phyloP scores from a whole-genome alignment of 2,113 vertebrate genomes.

The Corythaeola cristata region DNA sequence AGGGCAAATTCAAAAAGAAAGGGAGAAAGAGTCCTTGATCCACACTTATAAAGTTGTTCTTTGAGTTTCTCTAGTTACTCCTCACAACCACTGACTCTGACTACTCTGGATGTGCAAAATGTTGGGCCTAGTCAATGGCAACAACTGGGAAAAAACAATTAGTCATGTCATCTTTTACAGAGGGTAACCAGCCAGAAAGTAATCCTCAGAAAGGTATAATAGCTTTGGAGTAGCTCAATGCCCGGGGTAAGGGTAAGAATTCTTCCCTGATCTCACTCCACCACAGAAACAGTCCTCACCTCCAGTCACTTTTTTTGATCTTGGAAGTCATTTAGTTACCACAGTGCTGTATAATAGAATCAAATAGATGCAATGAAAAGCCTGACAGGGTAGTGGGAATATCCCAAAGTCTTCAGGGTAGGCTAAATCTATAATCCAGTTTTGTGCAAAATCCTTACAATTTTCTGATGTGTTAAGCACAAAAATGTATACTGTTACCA shows the following conservation, averaged over 20 bases:
- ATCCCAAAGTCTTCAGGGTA: not conserved
- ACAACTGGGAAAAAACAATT: not conserved
- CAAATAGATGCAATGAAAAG: not conserved
- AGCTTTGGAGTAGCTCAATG: not conserved
- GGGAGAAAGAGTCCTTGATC: not conserved
- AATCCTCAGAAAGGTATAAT: not conserved
- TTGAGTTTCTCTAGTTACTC: not conserved
- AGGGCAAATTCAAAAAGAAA: not conserved
- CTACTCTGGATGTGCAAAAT: not conserved
- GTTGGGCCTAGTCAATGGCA: not conserved
- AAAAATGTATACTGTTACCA: not conserved
- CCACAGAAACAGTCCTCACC: not conserved
- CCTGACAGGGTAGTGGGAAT: not conserved
- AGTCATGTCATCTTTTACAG: not conserved
- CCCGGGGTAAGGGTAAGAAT: not conserved
- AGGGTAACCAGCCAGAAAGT: not conserved
- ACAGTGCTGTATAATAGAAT: not conserved
- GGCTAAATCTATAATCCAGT: not conserved
- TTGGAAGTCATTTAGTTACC: not conserved
- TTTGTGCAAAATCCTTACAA: not conserved
- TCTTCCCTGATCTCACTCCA: not conserved
- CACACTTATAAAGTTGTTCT: not conserved
- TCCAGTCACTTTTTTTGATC: not conserved
- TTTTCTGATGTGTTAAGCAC: not conserved
- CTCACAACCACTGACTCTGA: not conserved